A percentile compares a stretch with the other conserved stretches of the same genome.
Evolutionary conservation across 2,888 invertebrate genomes (phyloP).

Genomic region (Hetaerina titia): DNA sequence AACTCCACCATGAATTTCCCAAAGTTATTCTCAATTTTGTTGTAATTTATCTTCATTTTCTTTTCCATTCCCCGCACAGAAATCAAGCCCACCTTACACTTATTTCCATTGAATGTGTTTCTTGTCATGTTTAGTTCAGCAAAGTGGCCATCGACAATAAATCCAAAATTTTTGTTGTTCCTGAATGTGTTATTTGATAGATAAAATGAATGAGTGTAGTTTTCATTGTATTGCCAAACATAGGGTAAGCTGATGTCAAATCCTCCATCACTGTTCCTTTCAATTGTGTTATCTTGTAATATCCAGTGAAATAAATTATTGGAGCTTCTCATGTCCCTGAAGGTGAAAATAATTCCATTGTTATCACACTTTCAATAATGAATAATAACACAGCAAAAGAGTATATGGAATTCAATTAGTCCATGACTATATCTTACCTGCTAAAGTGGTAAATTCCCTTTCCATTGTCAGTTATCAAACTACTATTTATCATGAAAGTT

Average conservation of each 20-base stretch:
- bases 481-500: slow-evolving; percentile 91
- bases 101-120: slow-evolving; percentile 91
- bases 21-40: slow-evolving; percentile 88
- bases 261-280: slow-evolving; percentile 91
- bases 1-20: slow-evolving; percentile 93
- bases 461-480: slow-evolving; percentile 91
- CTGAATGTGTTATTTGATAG: slow-evolving; percentile 93
- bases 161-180: slow-evolving; percentile 90
- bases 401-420: slow-evolving; percentile 5
- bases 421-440: slow-evolving; percentile 73
- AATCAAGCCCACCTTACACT: slow-evolving; percentile 89
- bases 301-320: slow-evolving; percentile 98
- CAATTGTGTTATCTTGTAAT: slow-evolving; percentile 91
- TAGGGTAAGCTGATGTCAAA: slow-evolving; percentile 94
- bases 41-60: slow-evolving; percentile 89
- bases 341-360: slow-evolving; percentile 66
- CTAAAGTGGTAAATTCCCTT: slow-evolving; percentile 93
- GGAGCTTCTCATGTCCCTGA: slow-evolving; percentile 93
- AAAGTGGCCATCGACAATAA: slow-evolving; percentile 95
- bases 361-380: neutral
- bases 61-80: slow-evolving; percentile 97
- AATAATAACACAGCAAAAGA: neutral
- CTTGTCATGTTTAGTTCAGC: slow-evolving; percentile 89
- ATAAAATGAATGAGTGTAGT: slow-evolving; percentile 93
- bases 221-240: slow-evolving; percentile 97